Percentiles rank a stretch among this genome's conserved stretches.
Conservation (phyloP, 2,888 invertebrate species). For the Girardia tigrina region DNA sequence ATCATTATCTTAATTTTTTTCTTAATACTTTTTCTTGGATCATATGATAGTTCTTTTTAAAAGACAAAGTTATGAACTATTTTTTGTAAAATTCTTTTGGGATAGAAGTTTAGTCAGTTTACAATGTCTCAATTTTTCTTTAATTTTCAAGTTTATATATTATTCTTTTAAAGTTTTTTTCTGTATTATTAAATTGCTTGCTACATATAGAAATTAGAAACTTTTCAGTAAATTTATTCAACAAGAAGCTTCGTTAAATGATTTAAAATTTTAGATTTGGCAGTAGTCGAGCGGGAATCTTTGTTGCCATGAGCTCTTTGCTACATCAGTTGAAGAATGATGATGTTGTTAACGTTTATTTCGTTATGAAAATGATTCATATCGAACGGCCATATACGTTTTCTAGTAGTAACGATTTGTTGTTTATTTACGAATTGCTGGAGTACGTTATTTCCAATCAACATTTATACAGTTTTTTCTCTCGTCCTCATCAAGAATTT, state of each 20-base stretch:
- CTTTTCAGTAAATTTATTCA: not conserved
- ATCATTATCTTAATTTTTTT: too few species aligned
- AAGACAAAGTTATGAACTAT: too few species aligned
- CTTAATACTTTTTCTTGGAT: too few species aligned
- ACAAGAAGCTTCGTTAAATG: not conserved
- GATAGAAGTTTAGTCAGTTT: too few species aligned
- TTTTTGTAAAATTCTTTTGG: too few species aligned
- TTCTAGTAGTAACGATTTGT: constrained; percentile 38
- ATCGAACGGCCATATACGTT: constrained; percentile 67
- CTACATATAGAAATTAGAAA: not conserved
- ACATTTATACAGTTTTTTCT: not conserved
- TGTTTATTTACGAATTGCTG: not conserved
- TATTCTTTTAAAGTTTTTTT: too few species aligned
- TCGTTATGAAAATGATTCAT: constrained; percentile 73
- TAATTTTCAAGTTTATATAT: too few species aligned
- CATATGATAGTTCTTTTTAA: too few species aligned
- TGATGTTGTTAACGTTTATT: constrained; percentile 68
- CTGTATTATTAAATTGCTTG: not conserved
- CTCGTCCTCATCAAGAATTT: not conserved
- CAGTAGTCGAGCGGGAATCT: constrained; percentile 74
- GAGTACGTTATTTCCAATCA: not conserved
- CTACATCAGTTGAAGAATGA: constrained; percentile 67
- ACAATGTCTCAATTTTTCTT: too few species aligned
- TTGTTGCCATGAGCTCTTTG: constrained; percentile 67
- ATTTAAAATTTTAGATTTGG: constrained; percentile 59